These are phyloP conservation scores for Bos taurus DNA, from an alignment of 2,113 vertebrate genomes.

Conservation along the genomic window DNA sequence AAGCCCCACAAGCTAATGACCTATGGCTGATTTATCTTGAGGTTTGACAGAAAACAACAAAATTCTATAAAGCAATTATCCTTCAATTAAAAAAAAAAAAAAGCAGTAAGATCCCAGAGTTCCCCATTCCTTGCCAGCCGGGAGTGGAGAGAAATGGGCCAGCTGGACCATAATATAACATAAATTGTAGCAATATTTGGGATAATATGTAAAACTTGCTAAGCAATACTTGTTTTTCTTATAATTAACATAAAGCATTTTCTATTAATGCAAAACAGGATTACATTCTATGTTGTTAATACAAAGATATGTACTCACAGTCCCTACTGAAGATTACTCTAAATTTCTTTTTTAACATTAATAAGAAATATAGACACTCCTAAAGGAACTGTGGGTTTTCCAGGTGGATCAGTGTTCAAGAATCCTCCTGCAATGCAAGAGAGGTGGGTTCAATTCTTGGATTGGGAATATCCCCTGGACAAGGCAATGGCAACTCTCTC, in stretches of 20 bases:
- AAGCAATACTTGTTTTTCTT: not conserved
- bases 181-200: not conserved
- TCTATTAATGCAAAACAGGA: not conserved
- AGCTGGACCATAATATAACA: not conserved
- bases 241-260: not conserved
- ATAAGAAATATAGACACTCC: not conserved
- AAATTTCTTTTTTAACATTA: not conserved
- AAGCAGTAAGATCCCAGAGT: not conserved
- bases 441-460: not conserved
- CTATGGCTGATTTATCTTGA: not conserved
- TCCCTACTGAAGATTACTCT: not conserved
- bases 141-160: not conserved
- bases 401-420: not conserved
- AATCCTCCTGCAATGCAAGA: not conserved
- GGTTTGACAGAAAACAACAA: not conserved
- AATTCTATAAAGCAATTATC: not conserved
- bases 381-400: not conserved
- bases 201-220: not conserved
- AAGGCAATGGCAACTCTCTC: not conserved
- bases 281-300: not conserved
- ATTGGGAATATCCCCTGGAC: not conserved
- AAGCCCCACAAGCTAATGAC: not conserved
- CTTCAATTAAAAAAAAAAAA: not conserved
- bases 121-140: accelerated
- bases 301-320: not conserved